Base-by-base conservation (phyloP, 2,888 invertebrate genomes). In the Mythimna lalbum region DNA sequence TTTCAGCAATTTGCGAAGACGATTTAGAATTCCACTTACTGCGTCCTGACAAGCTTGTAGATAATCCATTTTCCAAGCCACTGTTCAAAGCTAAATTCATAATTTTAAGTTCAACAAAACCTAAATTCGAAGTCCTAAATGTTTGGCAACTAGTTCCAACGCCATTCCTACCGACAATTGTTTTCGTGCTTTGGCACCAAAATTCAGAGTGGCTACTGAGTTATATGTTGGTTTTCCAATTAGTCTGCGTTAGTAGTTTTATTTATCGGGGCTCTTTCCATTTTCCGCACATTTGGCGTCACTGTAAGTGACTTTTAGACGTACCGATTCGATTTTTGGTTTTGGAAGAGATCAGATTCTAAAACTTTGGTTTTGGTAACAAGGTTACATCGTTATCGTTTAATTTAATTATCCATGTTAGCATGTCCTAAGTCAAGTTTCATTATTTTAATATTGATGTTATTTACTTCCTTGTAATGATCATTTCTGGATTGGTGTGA, bases 211-310 rank as follows among this genome's bases (percentile, higher is more conserved):
- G 92, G 89, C 84, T 84, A 74, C 88, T 94, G 95, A 95, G 94
- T 95, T 95, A 94, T 94, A 90, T 89, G 91, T 90, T 90, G 92
- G 93, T 91, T 92, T 93, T 92, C 92, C 94, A 95, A 94, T 95
- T 95, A 95, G 95, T 92, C 87, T 90, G 66, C 87, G 88, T 89
- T 90, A 81, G 90, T 87, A 90, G 91, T 92, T 94, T 94, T 94
- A 94, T 95, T 94, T 94, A 94, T 93, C 50, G 90, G 90, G 82
- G 88, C 93, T 93, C 92, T 93, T 91, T 91, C 92, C 88, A 92
- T 94, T 94, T 93, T 90, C 92, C 91, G 86, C 91, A 92, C 91
- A 93, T 94, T 93, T 92, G 90, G 92, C 86, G 88, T 70, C 76
- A 72, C 68, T 77, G 62, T 71, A 67, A 60, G 5, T 31, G 21